Conservation (phyloP, 2,113 vertebrate species). For the Sorex araneus region DNA sequence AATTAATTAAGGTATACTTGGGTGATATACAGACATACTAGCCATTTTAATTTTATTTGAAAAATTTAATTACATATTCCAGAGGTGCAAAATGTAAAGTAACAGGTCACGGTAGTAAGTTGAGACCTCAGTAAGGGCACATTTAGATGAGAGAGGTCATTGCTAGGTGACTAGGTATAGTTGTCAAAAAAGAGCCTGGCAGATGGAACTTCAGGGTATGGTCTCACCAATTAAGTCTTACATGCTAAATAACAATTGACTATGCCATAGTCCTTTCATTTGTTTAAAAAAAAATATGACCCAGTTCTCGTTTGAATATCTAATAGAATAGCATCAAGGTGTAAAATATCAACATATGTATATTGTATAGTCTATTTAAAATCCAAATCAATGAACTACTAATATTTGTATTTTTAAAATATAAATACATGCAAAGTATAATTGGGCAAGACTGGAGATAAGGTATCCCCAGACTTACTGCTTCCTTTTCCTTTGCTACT, state of each 20-base stretch:
- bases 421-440: not conserved
- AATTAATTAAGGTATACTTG: not conserved
- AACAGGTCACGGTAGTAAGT: not conserved
- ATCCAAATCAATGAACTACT: not conserved
- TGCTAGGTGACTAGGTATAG: too few species aligned
- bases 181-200: not conserved
- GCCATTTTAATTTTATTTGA: not conserved
- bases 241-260: not conserved
- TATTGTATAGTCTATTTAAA: conserved; percentile 5
- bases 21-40: not conserved
- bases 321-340: not conserved
- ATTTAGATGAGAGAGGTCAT: not conserved
- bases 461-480: not conserved
- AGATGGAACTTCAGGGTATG: too few species aligned
- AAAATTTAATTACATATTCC: not conserved
- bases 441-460: not conserved
- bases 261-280: not conserved
- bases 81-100: not conserved
- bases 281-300: not conserved
- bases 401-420: not conserved
- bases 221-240: not conserved
- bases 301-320: not conserved
- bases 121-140: not conserved
- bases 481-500: not conserved
- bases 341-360: not conserved